Evolutionary conservation across 2,113 vertebrate species (phyloP), one percentile per base, ranked within the genome.

Genomic region (Variabilichromis moorii): DNA sequence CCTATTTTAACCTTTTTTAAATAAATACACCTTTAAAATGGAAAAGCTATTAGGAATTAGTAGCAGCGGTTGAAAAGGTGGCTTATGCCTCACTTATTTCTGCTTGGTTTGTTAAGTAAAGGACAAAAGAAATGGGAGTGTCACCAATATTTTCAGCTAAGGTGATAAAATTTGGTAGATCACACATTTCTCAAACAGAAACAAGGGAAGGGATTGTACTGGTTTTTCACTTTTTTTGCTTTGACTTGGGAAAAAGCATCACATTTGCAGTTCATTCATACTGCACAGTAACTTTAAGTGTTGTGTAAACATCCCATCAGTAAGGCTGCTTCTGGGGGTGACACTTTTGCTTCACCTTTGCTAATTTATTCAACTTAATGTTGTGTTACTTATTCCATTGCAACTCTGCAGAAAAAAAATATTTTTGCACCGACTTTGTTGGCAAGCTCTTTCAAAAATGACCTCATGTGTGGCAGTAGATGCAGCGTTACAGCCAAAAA

Each of bases 11-110:
- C n/a, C 21, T 0, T 10, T 26, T 45, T 45, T 73, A 0, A 73
- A 42, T 7, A 45, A 42, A 45, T 26, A 45, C 12, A 45, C 13
- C n/a, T 73, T 73, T 45, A 16, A 26, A 45, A 45, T 73, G 66
- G 21, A 10, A 24, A 45, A 45, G 21, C 37, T 26, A 21, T 66
- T 37, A 21, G 33, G 61, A 21, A 26, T 7, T 16, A 73, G 66
- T 16, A 73, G n/a, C 37, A 71, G 37, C 37, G 0, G 21, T 73
- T 45, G 8, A 73, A 73, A 73, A 73, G 0, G 13, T 45, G 0
- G n/a, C 21, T 24, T 45, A 26, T 24, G 4, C 13, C 8, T 71
- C 7, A 63, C 11, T 42, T 71, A 26, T 42, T 45, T 73, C 37
- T 73, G 7, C 13, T 73, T 42, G 13, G 0, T 73, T 73, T 73